Percentiles rank a stretch among this genome's conserved stretches.
Evolutionary conservation across 2,113 vertebrate species (phyloP).

Genomic region (Kryptolebias marmoratus): DNA sequence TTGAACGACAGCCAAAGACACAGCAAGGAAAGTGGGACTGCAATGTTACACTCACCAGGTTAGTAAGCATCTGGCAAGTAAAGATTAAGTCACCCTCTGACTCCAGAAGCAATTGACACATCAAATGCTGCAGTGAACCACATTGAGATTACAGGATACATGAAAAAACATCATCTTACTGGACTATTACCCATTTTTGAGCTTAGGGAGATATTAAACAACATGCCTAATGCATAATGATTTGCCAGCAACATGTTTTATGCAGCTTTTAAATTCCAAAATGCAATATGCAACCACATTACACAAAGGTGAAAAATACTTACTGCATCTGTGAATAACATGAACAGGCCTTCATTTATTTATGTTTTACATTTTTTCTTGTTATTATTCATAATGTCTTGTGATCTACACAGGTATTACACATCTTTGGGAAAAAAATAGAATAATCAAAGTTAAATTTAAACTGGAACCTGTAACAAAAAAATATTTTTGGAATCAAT

Average conservation of each 20-base stretch:
- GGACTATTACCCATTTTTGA: constrained; percentile 46
- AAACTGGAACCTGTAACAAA: no score
- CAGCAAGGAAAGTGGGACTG: constrained; percentile 36
- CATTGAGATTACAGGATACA: constrained; percentile 9
- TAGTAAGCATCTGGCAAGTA: constrained; percentile 49
- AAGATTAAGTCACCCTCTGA: constrained; percentile 37
- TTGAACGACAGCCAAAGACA: constrained; percentile 62
- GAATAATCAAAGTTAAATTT: no score
- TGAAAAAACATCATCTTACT: constrained; percentile 28
- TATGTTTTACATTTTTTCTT: no score
- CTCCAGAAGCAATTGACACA: constrained; percentile 43
- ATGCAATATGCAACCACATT: constrained; percentile 20
- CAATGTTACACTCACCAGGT: constrained; percentile 57
- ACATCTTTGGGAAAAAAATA: no score
- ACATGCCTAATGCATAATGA: constrained; percentile 32
- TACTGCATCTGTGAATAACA: background rate
- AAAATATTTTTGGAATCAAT: no score
- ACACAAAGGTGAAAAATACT: no score
- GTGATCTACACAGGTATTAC: no score
- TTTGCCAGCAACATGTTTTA: constrained; percentile 7
- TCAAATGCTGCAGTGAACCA: constrained; percentile 33
- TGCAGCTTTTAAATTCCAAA: constrained; percentile 11
- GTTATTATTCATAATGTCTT: no score
- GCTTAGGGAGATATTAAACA: constrained; percentile 36
- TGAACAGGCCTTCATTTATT: background rate